phyloP scores from a whole-genome alignment of 2,113 vertebrate species.

The Jacana jacana region DNA sequence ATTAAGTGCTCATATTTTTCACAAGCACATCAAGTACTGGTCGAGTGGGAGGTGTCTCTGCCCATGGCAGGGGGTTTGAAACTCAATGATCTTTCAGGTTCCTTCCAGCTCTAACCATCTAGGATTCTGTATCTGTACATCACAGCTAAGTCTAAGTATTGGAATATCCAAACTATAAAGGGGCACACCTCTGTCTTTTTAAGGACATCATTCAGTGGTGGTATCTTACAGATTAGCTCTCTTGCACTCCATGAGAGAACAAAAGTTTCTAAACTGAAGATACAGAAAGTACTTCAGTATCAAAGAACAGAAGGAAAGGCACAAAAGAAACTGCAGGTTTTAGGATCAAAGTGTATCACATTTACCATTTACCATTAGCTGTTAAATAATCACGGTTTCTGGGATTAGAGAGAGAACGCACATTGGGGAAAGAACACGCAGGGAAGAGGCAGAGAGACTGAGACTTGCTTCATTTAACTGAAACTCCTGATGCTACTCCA shows the following conservation, averaged over 20 bases:
- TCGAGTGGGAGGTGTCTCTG: too few species aligned
- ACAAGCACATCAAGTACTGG: neutral
- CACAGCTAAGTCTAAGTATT: neutral
- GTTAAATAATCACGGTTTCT: neutral
- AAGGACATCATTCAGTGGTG: neutral
- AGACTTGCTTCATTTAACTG: neutral
- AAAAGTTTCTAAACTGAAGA: neutral
- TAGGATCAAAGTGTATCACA: neutral
- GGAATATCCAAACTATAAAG: neutral
- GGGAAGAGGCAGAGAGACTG: neutral
- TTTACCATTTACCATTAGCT: neutral
- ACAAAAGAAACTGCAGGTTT: neutral
- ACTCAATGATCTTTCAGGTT: too few species aligned
- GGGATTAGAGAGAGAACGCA: neutral
- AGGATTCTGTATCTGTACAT: too few species aligned
- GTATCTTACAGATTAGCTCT: neutral
- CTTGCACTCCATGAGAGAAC: rapidly evolving
- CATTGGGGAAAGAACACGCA: rapidly evolving
- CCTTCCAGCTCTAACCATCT: too few species aligned
- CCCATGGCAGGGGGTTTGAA: too few species aligned
- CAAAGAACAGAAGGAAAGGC: neutral
- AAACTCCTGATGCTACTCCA: neutral
- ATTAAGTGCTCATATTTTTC: neutral
- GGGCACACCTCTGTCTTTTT: neutral
- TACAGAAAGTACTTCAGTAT: neutral